Evolutionary conservation across 2,888 invertebrate species (phyloP).

Genomic region (Adelphocoris suturalis): DNA sequence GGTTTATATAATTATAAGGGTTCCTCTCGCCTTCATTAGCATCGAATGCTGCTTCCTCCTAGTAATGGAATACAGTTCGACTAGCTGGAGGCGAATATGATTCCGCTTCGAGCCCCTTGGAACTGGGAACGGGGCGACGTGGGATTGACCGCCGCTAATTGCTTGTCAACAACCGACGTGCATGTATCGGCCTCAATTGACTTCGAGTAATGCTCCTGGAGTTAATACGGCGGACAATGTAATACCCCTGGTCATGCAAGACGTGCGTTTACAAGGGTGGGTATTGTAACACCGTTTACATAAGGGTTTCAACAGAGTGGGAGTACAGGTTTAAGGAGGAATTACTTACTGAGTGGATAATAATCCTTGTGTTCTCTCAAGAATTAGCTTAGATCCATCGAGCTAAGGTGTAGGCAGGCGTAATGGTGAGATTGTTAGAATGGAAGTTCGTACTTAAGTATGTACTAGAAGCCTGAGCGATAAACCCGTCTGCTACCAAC

Average conservation of each 20-base stretch:
- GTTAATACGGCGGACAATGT: constrained; percentile 41
- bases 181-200: constrained; percentile 57
- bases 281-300: constrained; percentile 2
- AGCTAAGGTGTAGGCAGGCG: no score
- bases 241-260: constrained; percentile 26
- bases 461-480: no score
- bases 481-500: no score
- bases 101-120: neutral
- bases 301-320: neutral
- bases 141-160: constrained; percentile 46
- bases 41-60: no score
- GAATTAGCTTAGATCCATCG: neutral
- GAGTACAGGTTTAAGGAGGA: neutral
- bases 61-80: neutral
- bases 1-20: no score
- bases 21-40: no score
- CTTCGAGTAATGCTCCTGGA: constrained; percentile 36
- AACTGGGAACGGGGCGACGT: neutral
- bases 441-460: no score
- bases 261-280: neutral
- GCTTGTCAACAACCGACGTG: constrained; percentile 59
- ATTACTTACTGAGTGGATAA: neutral
- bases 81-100: neutral
- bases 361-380: neutral
- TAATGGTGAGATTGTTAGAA: no score